Conservation (phyloP, 2,888 invertebrate genomes). For the Lissocephala sabroskyi region DNA sequence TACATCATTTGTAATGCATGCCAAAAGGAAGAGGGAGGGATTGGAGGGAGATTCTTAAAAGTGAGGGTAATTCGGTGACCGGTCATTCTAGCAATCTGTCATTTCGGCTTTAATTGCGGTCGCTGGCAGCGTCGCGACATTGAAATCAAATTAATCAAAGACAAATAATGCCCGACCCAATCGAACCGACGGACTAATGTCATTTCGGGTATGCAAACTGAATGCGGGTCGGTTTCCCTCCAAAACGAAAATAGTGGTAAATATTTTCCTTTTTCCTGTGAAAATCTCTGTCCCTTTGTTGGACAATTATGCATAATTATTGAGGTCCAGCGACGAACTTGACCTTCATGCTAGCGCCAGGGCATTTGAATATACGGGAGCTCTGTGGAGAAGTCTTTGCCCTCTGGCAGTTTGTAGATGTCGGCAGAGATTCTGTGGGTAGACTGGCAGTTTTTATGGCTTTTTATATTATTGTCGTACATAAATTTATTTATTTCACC, state of each 20-base stretch:
- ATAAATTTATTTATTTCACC: constrained; percentile 51
- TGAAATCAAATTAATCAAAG: constrained; percentile 47
- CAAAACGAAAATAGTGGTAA: too few species aligned
- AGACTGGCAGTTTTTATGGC: constrained; percentile 39
- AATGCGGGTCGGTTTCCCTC: too few species aligned
- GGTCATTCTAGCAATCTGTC: constrained; percentile 52
- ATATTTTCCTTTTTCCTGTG: constrained; percentile 10
- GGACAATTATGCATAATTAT: constrained; percentile 53
- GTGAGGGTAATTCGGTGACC: constrained; percentile 34
- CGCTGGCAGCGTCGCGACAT: constrained; percentile 25
- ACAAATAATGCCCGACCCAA: constrained; percentile 25
- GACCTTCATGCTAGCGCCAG: constrained; percentile 29
- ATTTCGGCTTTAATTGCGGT: constrained; percentile 52
- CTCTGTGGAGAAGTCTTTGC: too few species aligned
- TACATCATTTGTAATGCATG: constrained; percentile 40
- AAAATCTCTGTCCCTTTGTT: constrained; percentile 22
- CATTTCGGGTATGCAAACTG: too few species aligned
- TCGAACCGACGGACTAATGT: too few species aligned
- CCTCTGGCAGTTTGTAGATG: not conserved
- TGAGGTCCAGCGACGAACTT: constrained; percentile 51
- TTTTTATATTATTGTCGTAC: constrained; percentile 52
- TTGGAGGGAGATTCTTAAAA: not conserved
- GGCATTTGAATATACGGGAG: constrained; percentile 46
- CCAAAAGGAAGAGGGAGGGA: too few species aligned
- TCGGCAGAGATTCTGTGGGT: not conserved